Conservation (phyloP, 64 coral and sea anemone species). For the Exaiptasia diaphana region DNA sequence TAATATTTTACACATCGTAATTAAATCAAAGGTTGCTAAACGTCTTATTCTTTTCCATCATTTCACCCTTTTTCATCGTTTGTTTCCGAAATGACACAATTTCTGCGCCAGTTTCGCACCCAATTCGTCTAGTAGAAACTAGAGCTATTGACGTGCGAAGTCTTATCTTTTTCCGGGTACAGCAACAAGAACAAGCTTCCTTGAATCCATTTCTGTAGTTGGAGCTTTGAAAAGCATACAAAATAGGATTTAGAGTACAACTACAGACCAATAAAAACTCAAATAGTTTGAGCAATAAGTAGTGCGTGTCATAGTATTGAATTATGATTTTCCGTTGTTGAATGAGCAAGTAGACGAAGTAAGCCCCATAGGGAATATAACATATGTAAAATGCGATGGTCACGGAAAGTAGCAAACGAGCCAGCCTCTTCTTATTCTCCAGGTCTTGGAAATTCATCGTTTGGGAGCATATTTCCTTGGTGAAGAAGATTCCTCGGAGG, state of each 20-base stretch:
- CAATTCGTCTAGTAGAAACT: too few relatives aligned
- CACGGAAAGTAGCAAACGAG: slow-evolving; percentile 31
- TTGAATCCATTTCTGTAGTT: slow-evolving; percentile 65
- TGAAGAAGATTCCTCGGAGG: slow-evolving; percentile 35
- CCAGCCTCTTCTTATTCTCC: slow-evolving; percentile 18
- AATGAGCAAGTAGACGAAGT: slow-evolving; percentile 25
- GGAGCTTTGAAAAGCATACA: slow-evolving; percentile 60
- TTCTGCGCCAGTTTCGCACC: too few relatives aligned
- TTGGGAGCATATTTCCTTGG: slow-evolving; percentile 31
- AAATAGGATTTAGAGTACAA: slow-evolving; percentile 52
- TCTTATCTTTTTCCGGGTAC: too few relatives aligned
- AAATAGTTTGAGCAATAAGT: neutral
- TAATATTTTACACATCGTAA: too few relatives aligned
- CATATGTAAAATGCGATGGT: slow-evolving; percentile 37
- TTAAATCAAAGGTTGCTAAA: too few relatives aligned
- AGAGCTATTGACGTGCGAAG: too few relatives aligned
- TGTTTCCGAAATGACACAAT: too few relatives aligned
- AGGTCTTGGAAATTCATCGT: neutral
- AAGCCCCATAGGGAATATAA: slow-evolving; percentile 36
- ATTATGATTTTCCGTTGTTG: neutral
- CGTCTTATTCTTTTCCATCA: too few relatives aligned
- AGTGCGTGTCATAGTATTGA: neutral
- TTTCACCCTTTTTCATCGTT: too few relatives aligned
- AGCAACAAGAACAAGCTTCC: neutral
- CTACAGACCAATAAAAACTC: slow-evolving; percentile 41